phyloP scores from a whole-genome alignment of 2,113 vertebrate genomes.

The Platichthys flesus region DNA sequence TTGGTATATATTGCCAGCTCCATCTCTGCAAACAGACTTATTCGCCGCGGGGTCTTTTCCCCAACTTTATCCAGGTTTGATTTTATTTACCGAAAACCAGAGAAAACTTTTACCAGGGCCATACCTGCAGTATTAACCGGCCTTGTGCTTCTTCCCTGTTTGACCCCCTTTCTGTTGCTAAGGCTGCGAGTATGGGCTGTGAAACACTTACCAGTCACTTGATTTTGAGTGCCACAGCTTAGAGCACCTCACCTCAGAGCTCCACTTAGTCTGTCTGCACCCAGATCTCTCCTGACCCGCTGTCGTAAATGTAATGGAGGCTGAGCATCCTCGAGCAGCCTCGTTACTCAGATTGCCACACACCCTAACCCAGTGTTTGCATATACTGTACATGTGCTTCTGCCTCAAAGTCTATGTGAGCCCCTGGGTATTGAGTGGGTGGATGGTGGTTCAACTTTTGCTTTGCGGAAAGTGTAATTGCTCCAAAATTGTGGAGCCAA shows the following conservation, averaged over 20 bases:
- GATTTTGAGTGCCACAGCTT: constrained; percentile 42
- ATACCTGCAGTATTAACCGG: neutral
- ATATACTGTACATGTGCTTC: constrained; percentile 35
- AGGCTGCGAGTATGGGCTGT: constrained; percentile 7
- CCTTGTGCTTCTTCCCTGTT: constrained; percentile 5
- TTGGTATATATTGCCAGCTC: constrained; percentile 5
- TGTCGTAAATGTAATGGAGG: constrained; percentile 35
- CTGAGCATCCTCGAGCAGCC: constrained; percentile 49
- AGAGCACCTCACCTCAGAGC: constrained; percentile 31
- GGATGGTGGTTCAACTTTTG: constrained; percentile 51
- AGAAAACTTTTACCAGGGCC: neutral
- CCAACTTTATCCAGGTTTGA: neutral
- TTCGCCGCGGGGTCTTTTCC: neutral
- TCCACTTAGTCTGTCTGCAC: constrained; percentile 46
- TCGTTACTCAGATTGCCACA: constrained; percentile 47
- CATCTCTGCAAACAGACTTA: neutral
- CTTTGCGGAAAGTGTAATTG: constrained; percentile 53
- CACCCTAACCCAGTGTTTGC: constrained; percentile 28
- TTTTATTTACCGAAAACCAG: neutral
- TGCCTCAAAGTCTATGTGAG: constrained; percentile 24
- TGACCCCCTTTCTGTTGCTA: constrained; percentile 1
- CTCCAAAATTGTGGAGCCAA: constrained; percentile 45
- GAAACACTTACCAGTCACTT: constrained; percentile 47
- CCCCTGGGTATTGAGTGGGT: constrained; percentile 34
- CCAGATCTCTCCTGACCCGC: constrained; percentile 48